A percentile compares a stretch with the other conserved stretches of the same genome.
Conservation (phyloP, 2,888 invertebrate species). For the Philaethria dido region DNA sequence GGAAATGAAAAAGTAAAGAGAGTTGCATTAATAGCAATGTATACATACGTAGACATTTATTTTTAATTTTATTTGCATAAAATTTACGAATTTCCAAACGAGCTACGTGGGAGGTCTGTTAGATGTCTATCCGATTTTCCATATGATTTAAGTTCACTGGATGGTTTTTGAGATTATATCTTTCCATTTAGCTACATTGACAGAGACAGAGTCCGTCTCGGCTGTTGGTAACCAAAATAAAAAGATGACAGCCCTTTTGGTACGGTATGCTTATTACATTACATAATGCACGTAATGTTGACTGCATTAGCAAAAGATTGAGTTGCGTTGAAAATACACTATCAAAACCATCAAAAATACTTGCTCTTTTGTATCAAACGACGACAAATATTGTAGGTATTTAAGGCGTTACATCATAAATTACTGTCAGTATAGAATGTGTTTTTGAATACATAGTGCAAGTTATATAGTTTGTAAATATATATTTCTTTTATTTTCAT, state of each 20-base stretch:
- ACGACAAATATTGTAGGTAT: background rate
- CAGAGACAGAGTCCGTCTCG: conserved; percentile 31
- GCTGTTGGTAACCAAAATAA: conserved; percentile 26
- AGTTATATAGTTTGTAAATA: too few relatives aligned
- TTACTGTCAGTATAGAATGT: too few relatives aligned
- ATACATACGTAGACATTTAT: background rate
- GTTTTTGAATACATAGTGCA: too few relatives aligned
- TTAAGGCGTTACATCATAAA: too few relatives aligned
- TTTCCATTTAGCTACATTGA: conserved; percentile 42
- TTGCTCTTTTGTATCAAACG: background rate
- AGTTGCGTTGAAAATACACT: background rate
- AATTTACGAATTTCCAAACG: background rate
- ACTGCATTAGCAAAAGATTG: background rate
- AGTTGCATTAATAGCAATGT: background rate
- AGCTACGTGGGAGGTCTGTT: conserved; percentile 46
- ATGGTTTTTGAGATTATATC: conserved; percentile 44
- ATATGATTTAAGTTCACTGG: conserved; percentile 55
- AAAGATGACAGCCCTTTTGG: conserved; percentile 12
- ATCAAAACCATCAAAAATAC: background rate
- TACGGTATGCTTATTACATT: conserved; percentile 1
- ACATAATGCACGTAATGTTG: conserved; percentile 6
- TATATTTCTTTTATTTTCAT: too few relatives aligned
- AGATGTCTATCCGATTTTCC: conserved; percentile 50
- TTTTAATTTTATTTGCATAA: background rate
- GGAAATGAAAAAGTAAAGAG: background rate